phyloP scores from a whole-genome alignment of 2,113 vertebrate genomes.

The Nibea albiflora region DNA sequence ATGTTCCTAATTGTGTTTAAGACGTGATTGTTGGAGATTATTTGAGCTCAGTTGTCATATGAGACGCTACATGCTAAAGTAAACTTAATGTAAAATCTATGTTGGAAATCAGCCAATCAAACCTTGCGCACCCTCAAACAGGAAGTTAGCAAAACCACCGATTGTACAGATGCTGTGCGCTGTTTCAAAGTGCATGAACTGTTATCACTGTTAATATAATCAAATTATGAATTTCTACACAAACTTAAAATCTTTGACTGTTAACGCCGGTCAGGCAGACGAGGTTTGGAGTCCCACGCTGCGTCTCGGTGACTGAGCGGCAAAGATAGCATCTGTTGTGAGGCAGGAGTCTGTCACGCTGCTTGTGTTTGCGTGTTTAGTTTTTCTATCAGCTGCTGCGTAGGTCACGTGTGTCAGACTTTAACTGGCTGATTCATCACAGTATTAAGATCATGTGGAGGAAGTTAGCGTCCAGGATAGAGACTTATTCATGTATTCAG shows the following conservation, averaged over 20 bases:
- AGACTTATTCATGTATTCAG: slow-evolving; percentile 47
- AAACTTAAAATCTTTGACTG: neutral
- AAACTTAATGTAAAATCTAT: neutral
- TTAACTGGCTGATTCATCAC: slow-evolving; percentile 62
- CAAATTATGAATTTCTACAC: neutral
- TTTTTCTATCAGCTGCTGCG: neutral
- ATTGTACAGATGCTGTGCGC: neutral
- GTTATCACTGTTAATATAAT: no score
- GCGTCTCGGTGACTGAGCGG: neutral
- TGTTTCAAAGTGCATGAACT: neutral
- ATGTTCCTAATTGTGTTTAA: neutral
- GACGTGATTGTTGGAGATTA: neutral
- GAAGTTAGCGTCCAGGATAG: slow-evolving; percentile 63
- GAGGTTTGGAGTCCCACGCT: neutral
- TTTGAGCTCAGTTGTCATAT: neutral
- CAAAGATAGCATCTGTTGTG: slow-evolving; percentile 2
- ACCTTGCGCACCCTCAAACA: neutral
- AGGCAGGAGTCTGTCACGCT: neutral
- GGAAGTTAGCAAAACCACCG: neutral
- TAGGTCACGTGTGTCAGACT: slow-evolving; percentile 46
- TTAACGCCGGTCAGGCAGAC: neutral
- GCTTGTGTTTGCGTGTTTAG: slow-evolving; percentile 17
- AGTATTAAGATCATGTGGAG: slow-evolving; percentile 79
- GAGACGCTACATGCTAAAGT: neutral
- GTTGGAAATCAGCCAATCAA: neutral